These are phyloP conservation scores for Erythrocercus mccallii DNA, from an alignment of 2,113 vertebrate species.

Conservation along the genomic window DNA sequence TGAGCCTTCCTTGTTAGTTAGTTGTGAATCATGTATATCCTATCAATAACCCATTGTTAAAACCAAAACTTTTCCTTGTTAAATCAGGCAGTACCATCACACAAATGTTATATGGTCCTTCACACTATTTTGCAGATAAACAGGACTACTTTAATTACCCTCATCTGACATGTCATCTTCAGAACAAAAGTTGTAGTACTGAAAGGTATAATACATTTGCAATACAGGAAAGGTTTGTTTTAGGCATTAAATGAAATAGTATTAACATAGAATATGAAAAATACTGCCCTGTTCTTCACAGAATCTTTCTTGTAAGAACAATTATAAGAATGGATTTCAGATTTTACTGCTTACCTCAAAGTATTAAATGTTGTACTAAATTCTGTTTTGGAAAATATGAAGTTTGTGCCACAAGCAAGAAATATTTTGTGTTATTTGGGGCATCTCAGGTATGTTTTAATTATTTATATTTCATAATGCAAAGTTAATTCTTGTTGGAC, in stretches of 20 bases:
- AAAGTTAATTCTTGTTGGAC: neutral
- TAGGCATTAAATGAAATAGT: neutral
- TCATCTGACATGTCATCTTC: neutral
- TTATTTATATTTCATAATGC: neutral
- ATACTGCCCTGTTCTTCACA: neutral
- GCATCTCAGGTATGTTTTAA: neutral
- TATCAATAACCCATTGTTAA: neutral
- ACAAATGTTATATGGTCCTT: neutral
- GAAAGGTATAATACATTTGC: neutral
- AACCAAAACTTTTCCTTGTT: neutral
- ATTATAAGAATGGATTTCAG: neutral
- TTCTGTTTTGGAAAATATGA: neutral
- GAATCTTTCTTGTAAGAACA: neutral
- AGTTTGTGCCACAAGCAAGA: neutral
- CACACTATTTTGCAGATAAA: conserved; percentile 25
- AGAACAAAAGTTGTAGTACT: neutral
- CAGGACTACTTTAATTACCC: neutral
- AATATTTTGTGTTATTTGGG: neutral
- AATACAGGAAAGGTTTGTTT: neutral
- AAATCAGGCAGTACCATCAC: neutral
- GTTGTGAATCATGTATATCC: neutral
- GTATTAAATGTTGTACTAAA: neutral
- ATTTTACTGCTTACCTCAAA: neutral
- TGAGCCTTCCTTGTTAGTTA: neutral
- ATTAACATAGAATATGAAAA: neutral